Percentiles rank a stretch among this genome's conserved stretches.
These are phyloP conservation scores for Cosmopolites sordidus DNA, from an alignment of 2,888 invertebrate species.

Conservation along the genomic window DNA sequence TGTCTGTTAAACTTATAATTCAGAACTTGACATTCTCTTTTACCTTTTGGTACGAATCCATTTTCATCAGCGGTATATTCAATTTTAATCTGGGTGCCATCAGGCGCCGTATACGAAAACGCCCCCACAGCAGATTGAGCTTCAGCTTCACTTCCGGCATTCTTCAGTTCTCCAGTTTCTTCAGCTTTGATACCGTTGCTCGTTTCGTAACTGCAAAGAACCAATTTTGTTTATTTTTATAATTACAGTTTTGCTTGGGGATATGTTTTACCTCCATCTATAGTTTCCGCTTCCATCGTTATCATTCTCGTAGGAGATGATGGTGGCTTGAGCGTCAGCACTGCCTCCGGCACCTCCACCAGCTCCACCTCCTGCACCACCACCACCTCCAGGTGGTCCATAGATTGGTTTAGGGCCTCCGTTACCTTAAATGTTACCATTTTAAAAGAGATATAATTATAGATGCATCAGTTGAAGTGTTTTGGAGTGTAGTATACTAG, in stretches of 20 bases:
- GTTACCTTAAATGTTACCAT: too few species aligned
- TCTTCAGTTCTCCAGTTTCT: slow-evolving; percentile 59
- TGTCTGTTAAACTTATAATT: too few species aligned
- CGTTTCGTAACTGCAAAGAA: slow-evolving; percentile 57
- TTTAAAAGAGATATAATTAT: too few species aligned
- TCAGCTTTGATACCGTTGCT: slow-evolving; percentile 61
- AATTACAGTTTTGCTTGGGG: too few species aligned
- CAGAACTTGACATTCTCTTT: too few species aligned
- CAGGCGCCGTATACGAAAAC: slow-evolving; percentile 62
- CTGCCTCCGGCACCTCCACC: slow-evolving; percentile 36
- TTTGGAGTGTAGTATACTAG: too few species aligned
- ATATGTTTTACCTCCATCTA: slow-evolving; percentile 50
- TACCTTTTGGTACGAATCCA: slow-evolving; percentile 58
- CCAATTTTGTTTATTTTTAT: too few species aligned
- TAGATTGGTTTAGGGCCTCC: too few species aligned
- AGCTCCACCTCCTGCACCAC: slow-evolving; percentile 37
- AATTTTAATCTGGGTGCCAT: slow-evolving; percentile 57
- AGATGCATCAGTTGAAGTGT: too few species aligned
- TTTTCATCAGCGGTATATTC: slow-evolving; percentile 64
- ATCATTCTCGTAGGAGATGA: slow-evolving; percentile 55
- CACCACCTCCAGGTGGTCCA: slow-evolving; percentile 29
- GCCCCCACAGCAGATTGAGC: slow-evolving; percentile 56
- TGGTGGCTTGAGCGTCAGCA: slow-evolving; percentile 50
- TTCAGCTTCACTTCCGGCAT: slow-evolving; percentile 56
- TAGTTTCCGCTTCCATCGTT: slow-evolving; percentile 59